Percentiles rank a stretch among this genome's conserved stretches.
Evolutionary conservation across 1,140 invertebrate genomes (phyloP).

Genomic region (Drosophila mayri): DNA sequence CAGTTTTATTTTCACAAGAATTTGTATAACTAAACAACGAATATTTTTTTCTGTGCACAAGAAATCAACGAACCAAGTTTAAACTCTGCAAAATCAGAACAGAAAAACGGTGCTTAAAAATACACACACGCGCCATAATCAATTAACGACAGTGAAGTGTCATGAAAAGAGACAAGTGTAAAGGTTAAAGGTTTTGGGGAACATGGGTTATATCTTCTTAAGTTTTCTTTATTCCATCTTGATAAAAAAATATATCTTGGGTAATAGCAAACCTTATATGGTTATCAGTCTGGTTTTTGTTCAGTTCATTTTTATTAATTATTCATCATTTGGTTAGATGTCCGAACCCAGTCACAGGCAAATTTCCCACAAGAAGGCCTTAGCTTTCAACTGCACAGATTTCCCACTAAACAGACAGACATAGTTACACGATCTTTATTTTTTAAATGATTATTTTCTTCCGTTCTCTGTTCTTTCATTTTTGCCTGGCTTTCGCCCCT

Average conservation of each 20-base stretch:
- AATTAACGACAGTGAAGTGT: slow-evolving; percentile 29
- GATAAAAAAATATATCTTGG: too few species aligned
- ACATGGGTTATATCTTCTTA: background rate
- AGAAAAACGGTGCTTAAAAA: slow-evolving; percentile 16
- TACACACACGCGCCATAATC: slow-evolving; percentile 15
- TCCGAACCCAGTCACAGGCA: slow-evolving; percentile 8
- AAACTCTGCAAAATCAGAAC: slow-evolving; percentile 16
- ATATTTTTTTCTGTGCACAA: slow-evolving; percentile 7
- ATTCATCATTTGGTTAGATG: background rate
- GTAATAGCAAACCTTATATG: too few species aligned
- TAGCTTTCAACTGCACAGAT: background rate
- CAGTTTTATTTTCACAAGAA: background rate
- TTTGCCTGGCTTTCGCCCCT: slow-evolving; percentile 16
- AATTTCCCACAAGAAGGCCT: slow-evolving; percentile 13
- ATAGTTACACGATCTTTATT: slow-evolving; percentile 5
- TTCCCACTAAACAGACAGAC: slow-evolving; percentile 22
- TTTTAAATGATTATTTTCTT: slow-evolving; percentile 37
- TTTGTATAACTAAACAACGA: background rate
- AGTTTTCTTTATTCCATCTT: background rate
- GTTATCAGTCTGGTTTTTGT: background rate
- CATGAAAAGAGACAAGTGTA: background rate
- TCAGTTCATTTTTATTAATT: background rate
- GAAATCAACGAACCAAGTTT: slow-evolving; percentile 5
- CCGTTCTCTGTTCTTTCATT: slow-evolving; percentile 31
- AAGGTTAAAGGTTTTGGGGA: background rate